Conservation (phyloP, 2,888 invertebrate genomes). For the Drosophila borealis region DNA sequence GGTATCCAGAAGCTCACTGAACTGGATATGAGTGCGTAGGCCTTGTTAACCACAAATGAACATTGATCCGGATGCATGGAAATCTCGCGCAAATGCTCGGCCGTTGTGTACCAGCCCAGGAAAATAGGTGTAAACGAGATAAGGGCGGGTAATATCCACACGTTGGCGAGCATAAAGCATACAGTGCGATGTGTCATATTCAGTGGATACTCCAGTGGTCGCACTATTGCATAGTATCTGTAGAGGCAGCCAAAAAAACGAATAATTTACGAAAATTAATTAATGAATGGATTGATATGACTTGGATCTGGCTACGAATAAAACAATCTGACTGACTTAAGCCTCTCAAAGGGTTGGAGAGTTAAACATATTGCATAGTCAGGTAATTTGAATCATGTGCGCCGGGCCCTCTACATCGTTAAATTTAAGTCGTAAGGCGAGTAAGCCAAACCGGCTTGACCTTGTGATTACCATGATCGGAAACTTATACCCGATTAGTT, state of each 20-base stretch:
- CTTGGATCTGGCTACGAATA: background rate
- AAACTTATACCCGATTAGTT: too few species aligned
- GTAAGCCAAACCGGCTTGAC: too few species aligned
- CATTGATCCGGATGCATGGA: constrained; percentile 90
- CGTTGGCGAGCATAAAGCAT: constrained; percentile 93
- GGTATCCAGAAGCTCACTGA: constrained; percentile 97
- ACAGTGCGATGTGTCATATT: constrained; percentile 95
- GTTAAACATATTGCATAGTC: too few species aligned
- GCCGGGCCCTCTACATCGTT: too few species aligned
- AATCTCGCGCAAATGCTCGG: constrained; percentile 88
- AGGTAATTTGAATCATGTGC: too few species aligned
- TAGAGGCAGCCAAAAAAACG: background rate
- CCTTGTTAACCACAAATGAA: constrained; percentile 93
- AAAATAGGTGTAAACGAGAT: constrained; percentile 98
- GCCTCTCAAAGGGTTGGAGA: too few species aligned
- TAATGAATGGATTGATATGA: constrained; percentile 19
- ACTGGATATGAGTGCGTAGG: constrained; percentile 94
- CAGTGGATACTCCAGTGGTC: constrained; percentile 96
- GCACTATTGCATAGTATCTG: constrained; percentile 96
- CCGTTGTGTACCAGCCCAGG: constrained; percentile 97
- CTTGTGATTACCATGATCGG: too few species aligned
- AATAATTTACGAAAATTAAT: constrained; percentile 27
- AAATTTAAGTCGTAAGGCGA: too few species aligned
- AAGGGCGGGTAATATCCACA: constrained; percentile 96
- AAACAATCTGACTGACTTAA: background rate